Evolutionary conservation across 1,140 invertebrate genomes (phyloP), one percentile per base, ranked within the genome.

Genomic region (Drosophila jambulina): DNA sequence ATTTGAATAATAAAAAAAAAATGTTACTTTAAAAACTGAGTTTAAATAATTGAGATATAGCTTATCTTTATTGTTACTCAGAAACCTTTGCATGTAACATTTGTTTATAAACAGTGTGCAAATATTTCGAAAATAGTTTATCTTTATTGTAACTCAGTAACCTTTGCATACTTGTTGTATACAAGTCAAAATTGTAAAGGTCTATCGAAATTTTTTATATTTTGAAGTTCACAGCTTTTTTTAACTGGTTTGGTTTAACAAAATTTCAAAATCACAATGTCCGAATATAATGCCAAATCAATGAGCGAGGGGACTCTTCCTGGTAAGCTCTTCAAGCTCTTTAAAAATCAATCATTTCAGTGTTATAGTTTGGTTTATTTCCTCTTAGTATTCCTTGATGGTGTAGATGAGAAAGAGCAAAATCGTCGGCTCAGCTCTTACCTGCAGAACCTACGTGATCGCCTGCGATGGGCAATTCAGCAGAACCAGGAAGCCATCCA

Each of bases 261-360:
- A 54, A 54, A 54, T 5, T 17, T 21, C 17, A 13, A 51, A 51
- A 51, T 51, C 25, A 32, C n/a, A 17, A 54, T 54, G 53, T 17
- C 21, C 34, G 53, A 23, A 23, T 23, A 54, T 17, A 23, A 36
- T 36, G 36, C 4, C 15, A 23, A 54, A 54, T 3, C 15, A 23
- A 53, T n/a, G 8, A 23, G 21, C 15, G 32, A 54, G 21, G 53
- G 32, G 5, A 1, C 21, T 38, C 32, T 34, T 54, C 53, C 53
- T 17, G 53, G 53, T 54, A 54, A 36, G 32, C 21, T 36, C 2
- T 54, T 36, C 38, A 54, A 36, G 32, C 21, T 36, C 2, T 54
- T 36, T 21, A 17, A 17, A 4, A 34, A 34, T 21, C 13, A 21
- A 9, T 15, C 9, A 34, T 2, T 12, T 48, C 3, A 48, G 8